Evolutionary conservation across 2,113 vertebrate species (phyloP), one percentile per base, ranked within the genome.

Genomic region (Crotophaga sulcirostris): DNA sequence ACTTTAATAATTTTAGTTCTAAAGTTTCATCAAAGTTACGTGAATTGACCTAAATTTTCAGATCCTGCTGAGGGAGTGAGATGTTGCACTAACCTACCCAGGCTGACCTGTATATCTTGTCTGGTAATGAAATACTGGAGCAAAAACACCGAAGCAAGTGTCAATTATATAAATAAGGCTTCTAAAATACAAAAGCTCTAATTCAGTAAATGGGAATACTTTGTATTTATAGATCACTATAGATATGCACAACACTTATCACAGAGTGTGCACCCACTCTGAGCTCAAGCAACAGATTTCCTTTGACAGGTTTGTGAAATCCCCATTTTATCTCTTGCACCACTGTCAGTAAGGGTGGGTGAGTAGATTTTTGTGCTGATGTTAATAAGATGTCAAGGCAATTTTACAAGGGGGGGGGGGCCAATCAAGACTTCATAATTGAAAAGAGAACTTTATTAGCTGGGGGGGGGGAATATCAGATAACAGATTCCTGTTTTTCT

Each of bases 61-160:
- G 76, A 25, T 80, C 90, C 75, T 96, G 90, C 94, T 93, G 92
- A 74, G 95, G 75, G 91, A 93, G 47, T 38, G 44, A 83, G 59
- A 81, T 92, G 90, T 68, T 77, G 81, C 89, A 38, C 44, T 80
- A 70, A 88, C 68, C 85, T 95, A 10, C 72, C 67, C 16, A 45
- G 73, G 28, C 6, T 94, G 94, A 92, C 97, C 91, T 96, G 91
- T 80, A 94, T 94, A 68, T 18, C 62, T 82, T 63, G 52, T 29
- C 83, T 45, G 70, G 44, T 70, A 81, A 51, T 38, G 69, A 94
- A 77, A 85, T 83, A 56, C 70, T 36, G 62, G 11, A 69, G 88
- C 68, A 60, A 88, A 86, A 26, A 20, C 34, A 18, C 75, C 67
- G 73, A 81, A 87, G 67, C 29, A 59, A 81, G 42, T 29, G 55